phyloP scores from a whole-genome alignment of 2,113 vertebrate species.

The Petrocephalus microphthalmus region DNA sequence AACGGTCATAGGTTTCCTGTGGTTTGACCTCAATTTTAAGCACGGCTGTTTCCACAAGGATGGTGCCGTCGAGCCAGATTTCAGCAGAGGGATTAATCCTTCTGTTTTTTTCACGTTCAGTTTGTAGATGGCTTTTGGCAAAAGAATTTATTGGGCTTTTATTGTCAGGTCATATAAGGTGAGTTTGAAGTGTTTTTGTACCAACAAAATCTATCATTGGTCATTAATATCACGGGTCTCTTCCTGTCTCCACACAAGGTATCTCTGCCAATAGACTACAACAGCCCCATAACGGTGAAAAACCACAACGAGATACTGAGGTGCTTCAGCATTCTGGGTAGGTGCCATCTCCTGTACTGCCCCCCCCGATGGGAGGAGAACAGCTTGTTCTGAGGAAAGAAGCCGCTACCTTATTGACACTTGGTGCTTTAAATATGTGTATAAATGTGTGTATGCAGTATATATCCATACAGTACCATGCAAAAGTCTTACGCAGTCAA shows the following conservation, averaged over 20 bases:
- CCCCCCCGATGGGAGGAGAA: not conserved
- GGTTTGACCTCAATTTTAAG: not conserved
- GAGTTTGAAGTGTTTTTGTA: not conserved
- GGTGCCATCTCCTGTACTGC: constrained; percentile 18
- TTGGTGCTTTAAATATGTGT: not conserved
- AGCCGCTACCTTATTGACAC: not conserved
- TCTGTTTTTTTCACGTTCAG: not conserved
- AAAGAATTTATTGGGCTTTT: not conserved
- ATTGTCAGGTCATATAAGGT: not conserved
- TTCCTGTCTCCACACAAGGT: constrained; percentile 53
- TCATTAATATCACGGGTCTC: not conserved
- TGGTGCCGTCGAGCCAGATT: not conserved
- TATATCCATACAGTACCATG: not conserved
- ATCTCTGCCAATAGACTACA: constrained; percentile 71
- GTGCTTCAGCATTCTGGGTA: constrained; percentile 84
- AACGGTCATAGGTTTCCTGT: not conserved
- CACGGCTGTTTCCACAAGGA: not conserved
- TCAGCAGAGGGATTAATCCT: not conserved
- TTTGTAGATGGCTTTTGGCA: not conserved
- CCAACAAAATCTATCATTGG: not conserved
- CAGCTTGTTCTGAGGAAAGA: not conserved
- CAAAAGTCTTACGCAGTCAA: not conserved
- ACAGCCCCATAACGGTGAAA: constrained; percentile 64
- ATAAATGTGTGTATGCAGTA: not conserved
- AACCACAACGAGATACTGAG: constrained; percentile 85